phyloP scores from a whole-genome alignment of 1,140 invertebrate genomes.

The Zaprionus inermis region DNA sequence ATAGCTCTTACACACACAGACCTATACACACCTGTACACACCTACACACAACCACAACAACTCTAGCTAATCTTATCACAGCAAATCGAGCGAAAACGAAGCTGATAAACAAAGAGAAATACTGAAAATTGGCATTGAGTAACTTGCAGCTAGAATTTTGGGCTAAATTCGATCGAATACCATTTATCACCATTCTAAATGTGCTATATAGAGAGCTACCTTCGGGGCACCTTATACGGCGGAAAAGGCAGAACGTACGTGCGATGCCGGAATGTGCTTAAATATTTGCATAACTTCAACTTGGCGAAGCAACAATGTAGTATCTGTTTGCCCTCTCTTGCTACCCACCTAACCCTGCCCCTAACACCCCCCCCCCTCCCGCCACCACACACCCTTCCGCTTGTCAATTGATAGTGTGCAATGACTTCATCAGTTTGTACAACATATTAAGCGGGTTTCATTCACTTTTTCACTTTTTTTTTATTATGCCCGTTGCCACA shows the following conservation, averaged over 20 bases:
- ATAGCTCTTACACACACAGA: slow-evolving; percentile 7
- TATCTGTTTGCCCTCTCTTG: background rate
- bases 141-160: slow-evolving; percentile 30
- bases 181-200: background rate
- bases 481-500: background rate
- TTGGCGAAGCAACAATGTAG: background rate
- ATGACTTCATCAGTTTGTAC: slow-evolving; percentile 70
- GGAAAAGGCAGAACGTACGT: slow-evolving; percentile 45
- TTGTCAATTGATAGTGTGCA: slow-evolving; percentile 59
- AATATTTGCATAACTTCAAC: slow-evolving; percentile 56
- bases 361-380: too few species aligned
- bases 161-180: background rate
- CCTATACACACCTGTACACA: slow-evolving; percentile 1
- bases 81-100: slow-evolving; percentile 35
- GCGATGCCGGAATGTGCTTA: slow-evolving; percentile 32
- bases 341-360: background rate
- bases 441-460: slow-evolving; percentile 45
- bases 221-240: background rate
- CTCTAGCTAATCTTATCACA: slow-evolving; percentile 40
- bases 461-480: slow-evolving; percentile 62
- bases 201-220: background rate
- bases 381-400: background rate
- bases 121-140: slow-evolving; percentile 42
- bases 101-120: slow-evolving; percentile 33
- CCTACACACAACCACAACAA: background rate